Base-by-base conservation (phyloP, 2,797 vertebrate species). In the Anguilla megastoma region DNA sequence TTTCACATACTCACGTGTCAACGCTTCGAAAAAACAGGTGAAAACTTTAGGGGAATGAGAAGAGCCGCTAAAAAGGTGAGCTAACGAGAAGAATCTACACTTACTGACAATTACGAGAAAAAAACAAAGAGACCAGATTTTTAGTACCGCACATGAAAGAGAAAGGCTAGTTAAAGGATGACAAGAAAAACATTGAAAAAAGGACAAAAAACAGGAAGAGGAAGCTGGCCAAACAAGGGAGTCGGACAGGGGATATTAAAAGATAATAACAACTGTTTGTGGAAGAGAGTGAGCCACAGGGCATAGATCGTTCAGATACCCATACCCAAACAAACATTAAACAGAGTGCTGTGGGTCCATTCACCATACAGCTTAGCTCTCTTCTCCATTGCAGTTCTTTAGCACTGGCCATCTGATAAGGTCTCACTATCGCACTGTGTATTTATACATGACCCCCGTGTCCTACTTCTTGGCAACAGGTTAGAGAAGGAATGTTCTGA, bases 401-500 rank as follows among this genome's bases (percentile, higher is more conserved):
- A 52, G 9, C 3, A 1, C n/a, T 18, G 33, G 79, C 36, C 45
- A 52, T 82, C 63, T 85, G 86, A 82, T 48, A 80, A 84, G 84
- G 36, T 71, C 36, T 33, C 85, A n/a, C 45, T 48, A 87, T 50
- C 14, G 41, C 66, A 89, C 87, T 86, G 50, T 0, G 48, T 86
- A 56, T 48, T 87, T 88, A 88, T 89, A 90, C 88, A 82, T 74
- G 82, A 91, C 52, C 52, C 86, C 41, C 1, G 79, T 82, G 33
- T 41, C 12, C 74, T 18, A 18, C 54, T 58, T 86, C 74, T 66
- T 89, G 89, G 88, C 89, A 89, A 5, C 33, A 52, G 88, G 90
- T 89, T 3, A 89, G 86, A 89, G 87, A 30, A 30, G 1, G 18
- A 9, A 41, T 87, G 12, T 10, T 88, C 36, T 84, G 74, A 84